Base-by-base conservation (phyloP, 2,797 vertebrate genomes). In the Sebastes itinus region DNA sequence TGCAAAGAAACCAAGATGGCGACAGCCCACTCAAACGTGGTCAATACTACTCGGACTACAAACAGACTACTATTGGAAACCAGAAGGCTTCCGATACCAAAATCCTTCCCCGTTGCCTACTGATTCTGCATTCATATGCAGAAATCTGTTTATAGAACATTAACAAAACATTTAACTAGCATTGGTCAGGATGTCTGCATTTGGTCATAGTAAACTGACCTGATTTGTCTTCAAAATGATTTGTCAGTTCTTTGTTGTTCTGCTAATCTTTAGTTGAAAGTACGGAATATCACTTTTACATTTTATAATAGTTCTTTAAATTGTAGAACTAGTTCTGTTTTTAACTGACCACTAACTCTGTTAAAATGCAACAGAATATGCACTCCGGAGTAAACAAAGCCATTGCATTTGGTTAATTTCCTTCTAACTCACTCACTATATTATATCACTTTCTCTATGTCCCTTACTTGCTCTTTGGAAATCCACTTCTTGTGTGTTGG, bases 401-500 rank as follows among this genome's bases (percentile, higher is more conserved):
- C 52, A 16, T 20, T 27, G 7, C 23, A 22, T 12, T 33, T 55
- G 13, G 6, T 65, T 68, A 6, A 32, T 18, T 52, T 65, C 14
- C 54, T 72, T 78, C n/a, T 56, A 20, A 46, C 68, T 61, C 65
- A 42, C 54, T 61, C 25, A 28, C 23, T 52, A 5, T 38, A 30
- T 65, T 18, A 30, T 77, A 72, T 73, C 42, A 71, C 67, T 74
- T 66, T 67, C 64, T 77, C 69, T 56, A 6, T 83, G 69, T 62
- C 73, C 12, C 65, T 59, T 5, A 1, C 8, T 81, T 79, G 33
- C 73, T 86, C 83, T 88, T 68, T 80, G n/a, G 35, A 85, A 84
- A 83, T 78, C 82, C 77, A 81, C 73, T 86, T 72, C 64, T 75
- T 56, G 70, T 52, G 63, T 74, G 35, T 72, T 72, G 69, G 87